These are phyloP conservation scores for Hyalella azteca DNA, from an alignment of 2,888 invertebrate genomes.

Conservation along the genomic window DNA sequence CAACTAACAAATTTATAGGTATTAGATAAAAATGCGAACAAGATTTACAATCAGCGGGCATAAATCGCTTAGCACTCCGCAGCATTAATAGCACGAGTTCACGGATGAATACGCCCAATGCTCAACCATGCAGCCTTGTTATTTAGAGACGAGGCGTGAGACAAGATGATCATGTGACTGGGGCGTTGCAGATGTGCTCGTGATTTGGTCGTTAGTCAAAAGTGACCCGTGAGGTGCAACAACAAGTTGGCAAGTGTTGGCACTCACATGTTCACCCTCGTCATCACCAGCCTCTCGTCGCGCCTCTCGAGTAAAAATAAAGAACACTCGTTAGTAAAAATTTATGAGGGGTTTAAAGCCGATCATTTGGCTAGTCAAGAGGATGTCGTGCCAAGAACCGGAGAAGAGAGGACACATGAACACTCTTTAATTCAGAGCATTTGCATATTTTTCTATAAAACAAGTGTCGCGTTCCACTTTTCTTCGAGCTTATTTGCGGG, in stretches of 20 bases:
- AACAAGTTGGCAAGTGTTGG: conserved; percentile 15
- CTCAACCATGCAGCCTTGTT: no score
- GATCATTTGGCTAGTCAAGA: background rate
- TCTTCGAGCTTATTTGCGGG: no score
- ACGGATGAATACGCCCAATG: no score
- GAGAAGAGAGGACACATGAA: background rate
- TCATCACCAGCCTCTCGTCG: no score
- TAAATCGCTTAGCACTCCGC: no score
- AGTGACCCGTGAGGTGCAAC: background rate
- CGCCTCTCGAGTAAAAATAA: conserved; percentile 12
- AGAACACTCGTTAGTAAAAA: conserved; percentile 14
- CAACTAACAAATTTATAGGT: no score
- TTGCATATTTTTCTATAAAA: no score
- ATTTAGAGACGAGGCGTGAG: no score
- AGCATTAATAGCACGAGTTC: no score
- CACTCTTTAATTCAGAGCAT: background rate
- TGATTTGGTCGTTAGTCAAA: conserved; percentile 30
- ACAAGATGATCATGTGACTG: conserved; percentile 6
- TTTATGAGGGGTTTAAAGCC: background rate
- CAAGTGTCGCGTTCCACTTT: no score
- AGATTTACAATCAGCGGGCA: no score
- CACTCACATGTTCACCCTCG: background rate
- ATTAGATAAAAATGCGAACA: no score
- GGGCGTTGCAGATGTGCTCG: background rate
- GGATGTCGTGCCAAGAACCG: background rate